Percentiles rank a stretch among this genome's conserved stretches.
Evolutionary conservation across 2,113 vertebrate genomes (phyloP).

Genomic region (Carassius auratus): DNA sequence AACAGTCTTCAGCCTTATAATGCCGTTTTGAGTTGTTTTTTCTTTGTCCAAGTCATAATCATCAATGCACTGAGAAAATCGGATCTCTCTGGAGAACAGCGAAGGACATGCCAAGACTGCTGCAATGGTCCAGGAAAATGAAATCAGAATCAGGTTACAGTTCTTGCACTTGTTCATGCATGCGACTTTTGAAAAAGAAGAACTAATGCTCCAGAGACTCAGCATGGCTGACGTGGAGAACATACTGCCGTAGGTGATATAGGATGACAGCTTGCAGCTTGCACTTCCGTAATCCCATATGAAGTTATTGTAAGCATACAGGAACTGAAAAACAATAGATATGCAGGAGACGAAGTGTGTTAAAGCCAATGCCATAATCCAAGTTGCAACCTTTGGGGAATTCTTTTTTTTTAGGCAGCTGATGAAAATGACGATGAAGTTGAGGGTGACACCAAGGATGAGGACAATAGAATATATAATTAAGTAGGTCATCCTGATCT

Average conservation of each 20-base stretch:
- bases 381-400: not conserved
- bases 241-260: slow-evolving; percentile 16
- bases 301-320: slow-evolving; percentile 42
- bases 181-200: slow-evolving; percentile 10
- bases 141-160: slow-evolving; percentile 3
- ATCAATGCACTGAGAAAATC: slow-evolving; percentile 27
- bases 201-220: slow-evolving; percentile 42
- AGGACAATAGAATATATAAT: slow-evolving; percentile 9
- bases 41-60: slow-evolving; percentile 18
- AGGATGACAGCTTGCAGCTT: slow-evolving; percentile 53
- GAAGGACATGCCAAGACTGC: slow-evolving; percentile 42
- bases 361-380: slow-evolving; percentile 41
- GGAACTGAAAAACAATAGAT: slow-evolving; percentile 32
- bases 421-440: slow-evolving; percentile 7
- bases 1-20: not conserved
- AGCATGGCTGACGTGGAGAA: slow-evolving; percentile 47
- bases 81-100: slow-evolving; percentile 42
- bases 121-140: slow-evolving; percentile 37
- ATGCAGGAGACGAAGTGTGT: slow-evolving; percentile 40
- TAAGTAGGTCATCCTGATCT: slow-evolving; percentile 20
- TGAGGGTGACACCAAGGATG: slow-evolving; percentile 35
- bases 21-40: not conserved
- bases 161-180: not conserved
- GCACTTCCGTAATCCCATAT: slow-evolving; percentile 27
- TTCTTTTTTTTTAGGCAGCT: not conserved